Evolutionary conservation across 1,140 invertebrate genomes (phyloP).

Genomic region (Homalodisca vitripennis): DNA sequence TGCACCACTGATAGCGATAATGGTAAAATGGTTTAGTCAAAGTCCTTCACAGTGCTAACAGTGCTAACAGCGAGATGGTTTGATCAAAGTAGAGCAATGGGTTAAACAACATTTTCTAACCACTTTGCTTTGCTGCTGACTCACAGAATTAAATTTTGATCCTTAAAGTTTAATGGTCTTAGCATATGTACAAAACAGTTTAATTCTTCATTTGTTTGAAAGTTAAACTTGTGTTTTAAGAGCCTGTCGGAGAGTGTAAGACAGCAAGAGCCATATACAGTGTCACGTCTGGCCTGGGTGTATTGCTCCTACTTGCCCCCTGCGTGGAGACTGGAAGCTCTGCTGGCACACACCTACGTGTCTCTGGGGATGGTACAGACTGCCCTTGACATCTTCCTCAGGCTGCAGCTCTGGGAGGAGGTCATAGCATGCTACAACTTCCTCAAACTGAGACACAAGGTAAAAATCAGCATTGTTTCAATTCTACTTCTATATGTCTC

Average conservation of each 20-base stretch:
- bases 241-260: slow-evolving; percentile 65
- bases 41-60: no score
- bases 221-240: slow-evolving; percentile 46
- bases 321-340: slow-evolving; percentile 70
- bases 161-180: not conserved
- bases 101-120: no score
- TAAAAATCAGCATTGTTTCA: no score
- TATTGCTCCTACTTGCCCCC: slow-evolving; percentile 57
- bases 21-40: no score
- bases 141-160: not conserved
- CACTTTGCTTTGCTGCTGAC: no score
- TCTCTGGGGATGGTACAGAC: slow-evolving; percentile 79
- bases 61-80: no score
- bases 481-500: slow-evolving; percentile 71
- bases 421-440: slow-evolving; percentile 88
- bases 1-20: no score
- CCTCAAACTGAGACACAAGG: slow-evolving; percentile 80
- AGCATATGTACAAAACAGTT: not conserved
- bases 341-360: slow-evolving; percentile 75
- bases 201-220: not conserved
- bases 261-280: slow-evolving; percentile 47
- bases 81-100: no score
- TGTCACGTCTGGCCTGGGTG: slow-evolving; percentile 58
- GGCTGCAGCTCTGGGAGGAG: slow-evolving; percentile 87
- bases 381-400: slow-evolving; percentile 81